Conservation (phyloP, 2,888 invertebrate genomes). For the Zeuzera pyrina region DNA sequence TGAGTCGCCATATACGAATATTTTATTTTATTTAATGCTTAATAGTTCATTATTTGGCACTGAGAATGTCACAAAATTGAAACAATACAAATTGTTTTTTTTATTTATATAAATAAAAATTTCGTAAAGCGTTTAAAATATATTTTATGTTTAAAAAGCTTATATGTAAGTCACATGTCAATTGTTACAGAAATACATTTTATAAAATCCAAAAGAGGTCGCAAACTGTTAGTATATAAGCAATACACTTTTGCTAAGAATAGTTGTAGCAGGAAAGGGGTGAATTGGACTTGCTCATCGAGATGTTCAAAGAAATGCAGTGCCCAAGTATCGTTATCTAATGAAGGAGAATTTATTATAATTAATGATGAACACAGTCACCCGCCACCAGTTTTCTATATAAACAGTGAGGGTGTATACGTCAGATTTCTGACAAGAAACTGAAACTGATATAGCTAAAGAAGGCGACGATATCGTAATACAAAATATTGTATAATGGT, state of each 20-base stretch:
- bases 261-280: constrained; percentile 31
- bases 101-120: background rate
- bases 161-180: background rate
- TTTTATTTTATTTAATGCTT: no score
- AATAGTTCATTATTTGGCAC: no score
- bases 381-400: constrained; percentile 43
- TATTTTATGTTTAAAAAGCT: background rate
- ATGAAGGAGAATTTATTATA: constrained; percentile 31
- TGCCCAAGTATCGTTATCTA: constrained; percentile 38
- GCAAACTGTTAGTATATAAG: constrained; percentile 41
- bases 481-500: no score
- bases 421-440: no score
- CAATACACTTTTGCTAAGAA: constrained; percentile 47
- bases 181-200: constrained; percentile 50
- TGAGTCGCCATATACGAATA: no score
- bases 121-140: background rate
- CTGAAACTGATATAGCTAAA: no score
- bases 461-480: no score
- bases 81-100: background rate
- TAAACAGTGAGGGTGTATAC: constrained; percentile 40
- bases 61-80: constrained; percentile 15
- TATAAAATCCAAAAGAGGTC: constrained; percentile 49
- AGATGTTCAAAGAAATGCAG: constrained; percentile 46
- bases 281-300: constrained; percentile 51
- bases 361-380: constrained; percentile 39